Evolutionary conservation across 2,797 vertebrate genomes (phyloP).

Genomic region (Sus cebifrons): DNA sequence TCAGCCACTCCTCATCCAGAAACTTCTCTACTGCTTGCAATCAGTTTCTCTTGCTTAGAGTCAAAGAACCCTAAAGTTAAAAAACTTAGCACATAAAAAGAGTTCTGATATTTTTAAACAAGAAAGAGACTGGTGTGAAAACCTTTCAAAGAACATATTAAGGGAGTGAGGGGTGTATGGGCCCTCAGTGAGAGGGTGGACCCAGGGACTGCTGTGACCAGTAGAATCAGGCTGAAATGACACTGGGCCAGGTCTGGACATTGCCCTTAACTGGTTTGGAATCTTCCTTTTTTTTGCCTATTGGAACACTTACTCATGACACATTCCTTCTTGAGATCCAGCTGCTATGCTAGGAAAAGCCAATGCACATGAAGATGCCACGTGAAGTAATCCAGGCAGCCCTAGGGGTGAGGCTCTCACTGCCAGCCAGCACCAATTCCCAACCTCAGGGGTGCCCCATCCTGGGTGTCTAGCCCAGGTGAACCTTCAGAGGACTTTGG

Average conservation of each 20-base stretch:
- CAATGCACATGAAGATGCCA: neutral
- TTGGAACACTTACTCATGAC: neutral
- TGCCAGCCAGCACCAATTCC: neutral
- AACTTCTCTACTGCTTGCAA: neutral
- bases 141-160: slow-evolving; percentile 33
- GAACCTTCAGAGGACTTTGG: neutral
- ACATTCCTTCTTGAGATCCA: neutral
- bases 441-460: fast-evolving
- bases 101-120: slow-evolving; percentile 5
- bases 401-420: neutral
- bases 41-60: neutral
- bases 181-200: neutral
- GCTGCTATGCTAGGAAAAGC: neutral
- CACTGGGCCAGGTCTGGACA: neutral
- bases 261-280: neutral
- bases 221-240: neutral
- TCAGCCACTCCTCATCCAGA: neutral
- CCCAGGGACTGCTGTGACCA: neutral
- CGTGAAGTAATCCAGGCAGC: neutral
- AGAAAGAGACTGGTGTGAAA: slow-evolving; percentile 6
- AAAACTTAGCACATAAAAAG: neutral
- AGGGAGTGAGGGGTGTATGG: neutral
- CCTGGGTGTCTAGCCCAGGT: neutral
- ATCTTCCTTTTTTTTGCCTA: neutral
- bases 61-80: neutral